These are phyloP conservation scores for Antidorcas marsupialis DNA, from an alignment of 2,113 vertebrate genomes.

Conservation along the genomic window DNA sequence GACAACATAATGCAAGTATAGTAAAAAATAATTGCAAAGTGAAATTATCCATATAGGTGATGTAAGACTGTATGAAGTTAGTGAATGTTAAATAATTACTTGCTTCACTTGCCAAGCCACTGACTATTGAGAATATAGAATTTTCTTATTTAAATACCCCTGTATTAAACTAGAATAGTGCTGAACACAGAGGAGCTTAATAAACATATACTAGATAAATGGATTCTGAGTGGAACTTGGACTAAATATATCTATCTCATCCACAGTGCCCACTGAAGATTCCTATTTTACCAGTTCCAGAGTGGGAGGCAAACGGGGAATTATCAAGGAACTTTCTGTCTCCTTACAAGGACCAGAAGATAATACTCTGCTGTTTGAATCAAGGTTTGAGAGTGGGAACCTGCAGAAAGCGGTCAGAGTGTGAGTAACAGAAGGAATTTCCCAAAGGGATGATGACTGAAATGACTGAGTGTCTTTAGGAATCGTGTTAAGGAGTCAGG, in stretches of 20 bases:
- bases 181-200: background rate
- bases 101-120: background rate
- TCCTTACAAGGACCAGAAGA: constrained; percentile 73
- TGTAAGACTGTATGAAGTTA: background rate
- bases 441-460: rapidly evolving
- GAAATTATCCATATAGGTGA: background rate
- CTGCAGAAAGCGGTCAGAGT: constrained; percentile 90
- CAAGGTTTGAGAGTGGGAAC: constrained; percentile 95
- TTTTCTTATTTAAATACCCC: background rate
- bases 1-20: background rate
- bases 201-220: background rate
- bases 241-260: background rate
- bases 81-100: background rate
- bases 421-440: constrained; percentile 77
- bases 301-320: constrained; percentile 80
- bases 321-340: constrained; percentile 62
- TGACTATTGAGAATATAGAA: background rate
- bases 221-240: background rate
- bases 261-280: constrained; percentile 72
- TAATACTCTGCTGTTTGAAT: constrained; percentile 88
- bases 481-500: background rate
- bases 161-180: background rate
- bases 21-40: background rate
- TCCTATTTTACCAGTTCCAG: constrained; percentile 85
- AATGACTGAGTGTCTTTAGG: background rate